Evolutionary conservation across 2,797 vertebrate genomes (phyloP), one percentile per base, ranked within the genome.

Genomic region (Macrochelys suwanniensis): DNA sequence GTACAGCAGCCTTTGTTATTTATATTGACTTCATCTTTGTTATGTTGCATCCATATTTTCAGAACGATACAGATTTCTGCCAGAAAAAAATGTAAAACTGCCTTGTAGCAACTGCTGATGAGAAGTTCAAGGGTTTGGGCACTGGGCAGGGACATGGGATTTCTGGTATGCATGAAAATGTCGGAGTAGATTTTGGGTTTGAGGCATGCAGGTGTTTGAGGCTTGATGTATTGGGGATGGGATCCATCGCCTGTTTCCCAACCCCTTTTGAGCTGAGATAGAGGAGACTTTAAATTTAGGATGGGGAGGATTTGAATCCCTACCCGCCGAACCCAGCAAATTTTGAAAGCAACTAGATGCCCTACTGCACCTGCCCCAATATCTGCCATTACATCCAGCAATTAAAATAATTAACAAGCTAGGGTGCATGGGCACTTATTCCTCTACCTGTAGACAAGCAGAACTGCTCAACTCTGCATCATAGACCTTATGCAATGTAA

Each of bases 391-490:
- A 61, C 15, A 33, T 33, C 31, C 31, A 33, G 25, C 21, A 37
- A 25, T 42, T 21, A 71, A 71, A 71, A 8, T 15, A 91, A 89
- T 0, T 3, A 68, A n/a, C 4, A 13, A 5, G 45, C 45, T 17
- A 77, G 45, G 37, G 45, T 53, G 15, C 23, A 77, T 51, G 65
- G 23, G 11, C 42, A 49, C 25, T 45, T 81, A 42, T 28, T 25
- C 53, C 42, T 26, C 19, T 83, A 83, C 28, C 77, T 49, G 54
- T 16, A 84, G 80, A 78, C 16, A 12, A 54, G 28, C 15, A 65
- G 1, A 3, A 19, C 7, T 10, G 9, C 45, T 33, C 53, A 80
- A 11, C 54, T 33, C 7, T 2, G 0, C 45, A 4, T 23, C 28
- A 17, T 54, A 2, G 37, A 88, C 5, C 1, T 37, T 37, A 23